Percentiles rank a stretch among this genome's conserved stretches.
phyloP scores from a whole-genome alignment of 2,113 vertebrate species.

The Crotalus horridus region DNA sequence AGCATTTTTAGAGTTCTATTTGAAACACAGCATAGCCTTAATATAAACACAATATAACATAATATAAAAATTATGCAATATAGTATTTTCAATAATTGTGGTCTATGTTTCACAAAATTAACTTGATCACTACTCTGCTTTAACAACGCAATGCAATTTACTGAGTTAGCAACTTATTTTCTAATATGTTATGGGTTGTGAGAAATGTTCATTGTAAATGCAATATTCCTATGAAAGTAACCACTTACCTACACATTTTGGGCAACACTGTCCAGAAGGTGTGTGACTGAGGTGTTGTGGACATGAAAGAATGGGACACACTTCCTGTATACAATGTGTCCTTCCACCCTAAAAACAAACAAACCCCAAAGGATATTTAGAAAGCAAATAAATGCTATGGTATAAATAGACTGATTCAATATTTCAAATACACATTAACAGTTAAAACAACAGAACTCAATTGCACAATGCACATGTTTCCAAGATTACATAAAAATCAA shows the following conservation, averaged over 20 bases:
- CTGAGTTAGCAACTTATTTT: not conserved
- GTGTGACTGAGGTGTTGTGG: slow-evolving; percentile 90
- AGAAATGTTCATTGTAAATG: not conserved
- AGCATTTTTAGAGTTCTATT: not conserved
- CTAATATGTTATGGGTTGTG: slow-evolving; percentile 6
- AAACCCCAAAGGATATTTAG: slow-evolving; percentile 39
- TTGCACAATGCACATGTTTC: not conserved
- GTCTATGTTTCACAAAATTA: not conserved
- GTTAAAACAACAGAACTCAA: not conserved
- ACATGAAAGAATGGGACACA: slow-evolving; percentile 94
- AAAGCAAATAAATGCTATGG: not conserved
- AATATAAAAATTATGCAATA: not conserved
- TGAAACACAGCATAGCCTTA: not conserved
- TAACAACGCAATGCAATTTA: slow-evolving; percentile 1
- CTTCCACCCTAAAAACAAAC: slow-evolving; percentile 82
- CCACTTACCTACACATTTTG: slow-evolving; percentile 87
- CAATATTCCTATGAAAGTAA: slow-evolving; percentile 13
- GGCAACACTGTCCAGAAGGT: slow-evolving; percentile 87
- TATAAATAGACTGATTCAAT: not conserved
- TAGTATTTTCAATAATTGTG: not conserved
- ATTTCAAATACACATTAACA: not conserved
- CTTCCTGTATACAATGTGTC: slow-evolving; percentile 87
- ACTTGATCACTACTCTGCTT: not conserved
- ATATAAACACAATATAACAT: not conserved
- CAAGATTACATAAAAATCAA: not conserved